A percentile compares a stretch with the other conserved stretches of the same genome.
These are phyloP conservation scores for Spea hammondii DNA, from an alignment of 2,797 vertebrate species.

Conservation along the genomic window DNA sequence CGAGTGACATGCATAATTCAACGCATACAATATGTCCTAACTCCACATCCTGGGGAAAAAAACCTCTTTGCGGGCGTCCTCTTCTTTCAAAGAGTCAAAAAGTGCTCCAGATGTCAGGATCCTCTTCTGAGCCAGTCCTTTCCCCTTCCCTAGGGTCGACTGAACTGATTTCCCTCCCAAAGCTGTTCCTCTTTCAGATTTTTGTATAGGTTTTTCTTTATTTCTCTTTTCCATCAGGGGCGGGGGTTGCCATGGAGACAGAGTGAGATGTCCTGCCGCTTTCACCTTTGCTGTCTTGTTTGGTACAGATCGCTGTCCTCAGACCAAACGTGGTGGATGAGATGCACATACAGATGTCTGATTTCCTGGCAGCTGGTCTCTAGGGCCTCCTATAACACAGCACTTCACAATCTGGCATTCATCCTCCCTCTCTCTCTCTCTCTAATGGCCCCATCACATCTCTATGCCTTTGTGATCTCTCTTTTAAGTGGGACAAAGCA, in stretches of 20 bases:
- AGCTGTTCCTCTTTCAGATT: slow-evolving; percentile 59
- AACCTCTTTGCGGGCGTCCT: slow-evolving; percentile 61
- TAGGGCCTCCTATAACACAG: slow-evolving; percentile 63
- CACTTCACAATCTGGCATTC: slow-evolving; percentile 65
- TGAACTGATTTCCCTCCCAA: slow-evolving; percentile 56
- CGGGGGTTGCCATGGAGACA: slow-evolving; percentile 81
- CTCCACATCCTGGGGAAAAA: slow-evolving; percentile 55
- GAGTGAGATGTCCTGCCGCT: slow-evolving; percentile 79
- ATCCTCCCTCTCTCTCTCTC: slow-evolving; percentile 63
- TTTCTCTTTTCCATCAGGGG: slow-evolving; percentile 67
- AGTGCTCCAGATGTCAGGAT: slow-evolving; percentile 69
- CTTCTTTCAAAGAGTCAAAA: slow-evolving; percentile 71
- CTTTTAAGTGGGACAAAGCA: slow-evolving; percentile 64
- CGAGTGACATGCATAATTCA: slow-evolving; percentile 85
- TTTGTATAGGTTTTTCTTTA: slow-evolving; percentile 64
- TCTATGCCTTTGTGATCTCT: slow-evolving; percentile 72
- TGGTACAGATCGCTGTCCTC: slow-evolving; percentile 69
- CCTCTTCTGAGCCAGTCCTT: slow-evolving; percentile 62
- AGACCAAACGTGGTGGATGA: slow-evolving; percentile 69
- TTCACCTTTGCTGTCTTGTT: slow-evolving; percentile 83
- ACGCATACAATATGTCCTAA: slow-evolving; percentile 78
- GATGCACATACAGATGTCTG: slow-evolving; percentile 74
- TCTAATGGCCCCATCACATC: slow-evolving; percentile 66
- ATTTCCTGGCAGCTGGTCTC: slow-evolving; percentile 79
- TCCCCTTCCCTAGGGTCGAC: slow-evolving; percentile 59